phyloP scores from a whole-genome alignment of 2,797 vertebrate genomes.

The Tympanoctomys barrerae region DNA sequence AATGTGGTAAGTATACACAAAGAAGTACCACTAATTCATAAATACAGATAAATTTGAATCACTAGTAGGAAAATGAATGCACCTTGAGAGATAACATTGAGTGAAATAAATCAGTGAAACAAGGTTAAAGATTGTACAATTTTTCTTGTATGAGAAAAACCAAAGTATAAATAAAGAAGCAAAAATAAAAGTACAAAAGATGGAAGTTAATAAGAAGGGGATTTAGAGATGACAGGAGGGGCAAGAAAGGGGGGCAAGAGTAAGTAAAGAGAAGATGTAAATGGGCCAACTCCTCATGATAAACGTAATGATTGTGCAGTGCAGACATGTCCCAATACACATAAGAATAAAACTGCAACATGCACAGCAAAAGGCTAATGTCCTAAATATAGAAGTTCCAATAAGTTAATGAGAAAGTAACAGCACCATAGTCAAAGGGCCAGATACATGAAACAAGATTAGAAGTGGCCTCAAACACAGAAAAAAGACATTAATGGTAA shows the following conservation, averaged over 20 bases:
- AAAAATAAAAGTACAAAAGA: not conserved
- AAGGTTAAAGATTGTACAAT: not conserved
- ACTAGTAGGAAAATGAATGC: not conserved
- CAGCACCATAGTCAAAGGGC: not conserved
- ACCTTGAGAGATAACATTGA: not conserved
- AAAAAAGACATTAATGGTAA: not conserved
- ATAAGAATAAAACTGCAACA: not conserved
- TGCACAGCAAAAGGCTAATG: not conserved
- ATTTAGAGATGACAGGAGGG: not conserved
- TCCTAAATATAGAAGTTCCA: not conserved
- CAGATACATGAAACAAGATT: not conserved
- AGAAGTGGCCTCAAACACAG: not conserved
- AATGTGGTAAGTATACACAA: not conserved
- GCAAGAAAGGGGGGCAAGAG: not conserved
- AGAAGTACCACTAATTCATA: not conserved
- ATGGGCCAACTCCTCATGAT: not conserved
- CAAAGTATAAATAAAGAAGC: not conserved
- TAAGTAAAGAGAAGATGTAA: not conserved
- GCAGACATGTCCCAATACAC: not conserved
- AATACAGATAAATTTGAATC: not conserved
- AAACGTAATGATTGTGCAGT: not conserved
- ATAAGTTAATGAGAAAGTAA: not conserved
- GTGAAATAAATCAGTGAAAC: not conserved
- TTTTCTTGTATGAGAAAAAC: not conserved
- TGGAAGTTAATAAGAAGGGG: not conserved